Evolutionary conservation across 2,888 invertebrate genomes (phyloP), one percentile per base, ranked within the genome.

Genomic region (Drosophila atripex): DNA sequence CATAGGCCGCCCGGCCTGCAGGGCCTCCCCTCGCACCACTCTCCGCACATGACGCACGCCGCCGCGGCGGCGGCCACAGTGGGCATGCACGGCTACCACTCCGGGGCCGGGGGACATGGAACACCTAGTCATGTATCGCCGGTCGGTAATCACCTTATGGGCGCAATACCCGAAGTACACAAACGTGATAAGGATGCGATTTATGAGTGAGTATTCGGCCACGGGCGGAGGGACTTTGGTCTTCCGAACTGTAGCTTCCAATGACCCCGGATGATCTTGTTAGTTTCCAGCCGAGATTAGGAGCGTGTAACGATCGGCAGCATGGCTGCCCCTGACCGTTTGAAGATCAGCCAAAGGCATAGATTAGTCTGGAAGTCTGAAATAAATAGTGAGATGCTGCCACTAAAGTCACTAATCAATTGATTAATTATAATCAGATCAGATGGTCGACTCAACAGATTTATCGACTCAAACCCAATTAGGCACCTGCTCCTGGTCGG

Each of bases 101-200:
- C 91, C 80, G 91, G 91, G 74, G 90, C 90, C 89, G 90, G 91
- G 76, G 90, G 90, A 84, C 92, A 92, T 87, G 92, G 92, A 89
- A 93, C 94, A 83, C 93, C 94, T 91, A 95, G 96, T 95, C 94
- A 97, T 93, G 94, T 95, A 92, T 94, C 97, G 92, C 96, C 96
- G 91, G 93, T 94, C 92, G 94, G 96, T 88, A 95, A 97, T 93
- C 97, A 97, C 93, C 96, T 97, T 92, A 94, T 96, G 93, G 95
- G 96, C 89, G 94, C 95, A 90, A 95, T 93, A 89, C 97, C 97
- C 89, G 97, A 97, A 93, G 97, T 97, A 89, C 97, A 97, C 93
- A 98, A 98, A 94, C 94, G 98, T 92, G 98, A 98, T 94, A 98
- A 98, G 94, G 98, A 98, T 94, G 97, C 98, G 91, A 98, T 98